Evolutionary conservation across 2,888 invertebrate genomes (phyloP).

Genomic region (Athripsodes cinereus): DNA sequence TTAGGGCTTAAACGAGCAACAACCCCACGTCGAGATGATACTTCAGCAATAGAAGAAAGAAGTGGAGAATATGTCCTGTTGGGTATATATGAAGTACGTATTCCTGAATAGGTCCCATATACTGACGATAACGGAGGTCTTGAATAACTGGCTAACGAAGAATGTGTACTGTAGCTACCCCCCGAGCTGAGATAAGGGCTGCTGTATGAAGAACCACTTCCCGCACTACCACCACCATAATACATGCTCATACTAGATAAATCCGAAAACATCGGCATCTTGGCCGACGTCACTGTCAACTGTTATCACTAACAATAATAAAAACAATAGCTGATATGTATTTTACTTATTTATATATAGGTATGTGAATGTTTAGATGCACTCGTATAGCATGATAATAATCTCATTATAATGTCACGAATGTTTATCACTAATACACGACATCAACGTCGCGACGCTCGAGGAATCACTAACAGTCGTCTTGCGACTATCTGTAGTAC

Average conservation of each 20-base stretch:
- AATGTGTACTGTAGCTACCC: constrained; percentile 45
- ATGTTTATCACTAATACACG: neutral
- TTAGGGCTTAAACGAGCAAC: constrained; percentile 22
- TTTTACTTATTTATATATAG: too few relatives aligned
- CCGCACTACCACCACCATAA: constrained; percentile 41
- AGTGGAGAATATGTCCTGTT: constrained; percentile 62
- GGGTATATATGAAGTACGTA: constrained; percentile 33
- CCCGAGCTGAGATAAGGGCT: constrained; percentile 49
- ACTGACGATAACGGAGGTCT: constrained; percentile 18
- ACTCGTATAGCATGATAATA: too few relatives aligned
- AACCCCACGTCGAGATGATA: constrained; percentile 35
- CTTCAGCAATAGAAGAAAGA: constrained; percentile 66
- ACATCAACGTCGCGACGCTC: constrained; percentile 20
- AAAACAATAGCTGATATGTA: neutral
- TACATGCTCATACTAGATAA: constrained; percentile 56
- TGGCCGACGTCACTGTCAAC: constrained; percentile 10
- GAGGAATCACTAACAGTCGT: constrained; percentile 29
- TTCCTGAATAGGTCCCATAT: constrained; percentile 30
- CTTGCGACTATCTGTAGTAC: neutral
- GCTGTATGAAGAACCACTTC: constrained; percentile 46
- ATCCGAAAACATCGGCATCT: constrained; percentile 66
- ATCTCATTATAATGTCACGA: neutral
- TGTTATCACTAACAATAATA: neutral
- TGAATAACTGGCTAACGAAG: constrained; percentile 36
- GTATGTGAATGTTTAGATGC: too few relatives aligned